phyloP scores from a whole-genome alignment of 2,113 vertebrate genomes.

The Trogon melanurus region DNA sequence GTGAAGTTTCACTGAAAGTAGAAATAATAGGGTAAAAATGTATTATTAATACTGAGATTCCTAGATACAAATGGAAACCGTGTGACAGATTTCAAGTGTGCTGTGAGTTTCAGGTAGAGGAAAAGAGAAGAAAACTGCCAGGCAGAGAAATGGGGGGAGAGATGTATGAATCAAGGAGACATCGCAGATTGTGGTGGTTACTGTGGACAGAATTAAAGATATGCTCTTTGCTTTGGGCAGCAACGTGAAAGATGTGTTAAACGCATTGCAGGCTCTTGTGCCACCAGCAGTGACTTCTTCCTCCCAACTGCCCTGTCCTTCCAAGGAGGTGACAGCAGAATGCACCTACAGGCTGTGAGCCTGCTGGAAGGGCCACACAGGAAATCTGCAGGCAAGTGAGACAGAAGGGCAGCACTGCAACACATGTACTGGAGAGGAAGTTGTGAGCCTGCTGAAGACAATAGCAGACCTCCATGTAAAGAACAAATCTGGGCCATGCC shows the following conservation, averaged over 20 bases:
- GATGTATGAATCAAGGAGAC: neutral
- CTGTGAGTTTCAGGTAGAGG: neutral
- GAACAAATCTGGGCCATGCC: neutral
- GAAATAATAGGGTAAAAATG: constrained; percentile 36
- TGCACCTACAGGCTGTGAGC: neutral
- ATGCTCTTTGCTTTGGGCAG: neutral
- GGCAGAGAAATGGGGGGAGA: neutral
- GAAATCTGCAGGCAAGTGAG: neutral
- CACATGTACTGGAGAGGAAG: accelerated
- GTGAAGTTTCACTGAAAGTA: constrained; percentile 3
- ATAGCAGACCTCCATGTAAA: neutral
- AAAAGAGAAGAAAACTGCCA: neutral
- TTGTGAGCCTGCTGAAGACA: neutral
- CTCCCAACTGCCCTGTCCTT: neutral
- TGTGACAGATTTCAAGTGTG: constrained; percentile 1
- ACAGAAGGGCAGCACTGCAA: neutral
- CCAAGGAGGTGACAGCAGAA: neutral
- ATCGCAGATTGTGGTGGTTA: neutral
- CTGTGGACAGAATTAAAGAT: neutral
- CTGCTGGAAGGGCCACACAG: neutral
- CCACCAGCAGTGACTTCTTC: neutral
- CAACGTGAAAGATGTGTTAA: neutral
- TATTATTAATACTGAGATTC: constrained; percentile 30
- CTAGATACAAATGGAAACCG: neutral
- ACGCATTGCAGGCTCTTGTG: neutral